Evolutionary conservation across 2,888 invertebrate species (phyloP).

Genomic region (Cordylochernes scorpioides): DNA sequence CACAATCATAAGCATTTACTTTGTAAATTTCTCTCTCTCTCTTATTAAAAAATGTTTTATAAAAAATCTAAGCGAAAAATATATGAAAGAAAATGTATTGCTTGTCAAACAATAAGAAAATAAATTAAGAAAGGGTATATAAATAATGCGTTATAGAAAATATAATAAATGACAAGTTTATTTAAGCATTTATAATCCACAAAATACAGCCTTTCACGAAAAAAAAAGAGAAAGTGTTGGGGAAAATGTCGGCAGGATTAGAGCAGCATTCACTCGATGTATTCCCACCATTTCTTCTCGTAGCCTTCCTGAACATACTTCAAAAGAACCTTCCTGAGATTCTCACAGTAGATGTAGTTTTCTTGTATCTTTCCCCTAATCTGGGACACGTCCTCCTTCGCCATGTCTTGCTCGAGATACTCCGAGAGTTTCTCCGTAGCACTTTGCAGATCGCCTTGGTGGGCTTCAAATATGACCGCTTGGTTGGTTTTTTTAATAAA

Average conservation of each 20-base stretch:
- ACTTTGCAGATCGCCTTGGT: slow-evolving; percentile 88
- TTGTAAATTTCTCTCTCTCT: too few species aligned
- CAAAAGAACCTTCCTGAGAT: slow-evolving; percentile 70
- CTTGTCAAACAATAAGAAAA: too few species aligned
- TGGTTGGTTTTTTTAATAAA: slow-evolving; percentile 94
- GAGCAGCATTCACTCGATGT: slow-evolving; percentile 35
- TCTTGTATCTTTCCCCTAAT: slow-evolving; percentile 98
- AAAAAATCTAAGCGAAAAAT: too few species aligned
- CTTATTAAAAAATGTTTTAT: too few species aligned
- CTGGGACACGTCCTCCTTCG: slow-evolving; percentile 79
- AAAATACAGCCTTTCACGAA: too few species aligned
- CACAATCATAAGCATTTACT: too few species aligned
- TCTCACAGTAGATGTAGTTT: slow-evolving; percentile 88
- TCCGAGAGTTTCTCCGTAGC: slow-evolving; percentile 91
- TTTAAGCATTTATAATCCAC: too few species aligned
- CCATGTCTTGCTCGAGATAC: slow-evolving; percentile 91
- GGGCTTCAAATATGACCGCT: slow-evolving; percentile 91
- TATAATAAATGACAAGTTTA: too few species aligned
- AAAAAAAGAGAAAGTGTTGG: too few species aligned
- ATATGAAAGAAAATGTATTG: too few species aligned
- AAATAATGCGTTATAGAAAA: too few species aligned
- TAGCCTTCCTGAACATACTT: slow-evolving; percentile 97
- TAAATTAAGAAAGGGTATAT: too few species aligned
- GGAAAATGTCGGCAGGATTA: not conserved
- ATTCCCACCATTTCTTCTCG: slow-evolving; percentile 94